These are phyloP conservation scores for Scalopus aquaticus DNA, from an alignment of 2,113 vertebrate genomes.

Conservation along the genomic window DNA sequence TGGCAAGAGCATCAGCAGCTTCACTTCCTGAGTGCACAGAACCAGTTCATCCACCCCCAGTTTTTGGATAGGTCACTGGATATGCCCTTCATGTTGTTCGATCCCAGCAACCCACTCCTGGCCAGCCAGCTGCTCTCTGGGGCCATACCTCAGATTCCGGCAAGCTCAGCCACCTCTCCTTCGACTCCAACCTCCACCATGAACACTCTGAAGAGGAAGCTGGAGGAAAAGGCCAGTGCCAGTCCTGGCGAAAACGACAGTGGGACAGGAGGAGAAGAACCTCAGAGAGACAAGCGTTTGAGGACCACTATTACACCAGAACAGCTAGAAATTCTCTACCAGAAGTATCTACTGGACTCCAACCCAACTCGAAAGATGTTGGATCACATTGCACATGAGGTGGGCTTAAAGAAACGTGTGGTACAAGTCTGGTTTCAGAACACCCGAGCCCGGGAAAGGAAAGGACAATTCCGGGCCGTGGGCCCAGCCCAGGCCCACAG, in stretches of 20 bases:
- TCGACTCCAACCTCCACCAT: constrained; percentile 96
- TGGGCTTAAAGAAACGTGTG: constrained; percentile 98
- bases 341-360: constrained; percentile 98
- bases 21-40: constrained; percentile 97
- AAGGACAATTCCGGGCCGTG: constrained; percentile 98
- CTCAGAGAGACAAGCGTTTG: constrained; percentile 97
- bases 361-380: constrained; percentile 99
- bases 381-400: constrained; percentile 98
- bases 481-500: constrained; percentile 97
- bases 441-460: constrained; percentile 96
- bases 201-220: constrained; percentile 98
- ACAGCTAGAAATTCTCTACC: constrained; percentile 98
- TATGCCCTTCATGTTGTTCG: constrained; percentile 99
- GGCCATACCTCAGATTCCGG: constrained; percentile 94
- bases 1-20: constrained; percentile 99
- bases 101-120: constrained; percentile 97
- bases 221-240: constrained; percentile 97
- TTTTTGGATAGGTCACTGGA: constrained; percentile 97
- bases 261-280: constrained; percentile 96
- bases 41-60: constrained; percentile 98
- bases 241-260: constrained; percentile 98
- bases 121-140: constrained; percentile 96
- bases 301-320: constrained; percentile 99
- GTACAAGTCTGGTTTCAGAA: constrained; percentile 99
- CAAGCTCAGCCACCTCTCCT: constrained; percentile 95